These are phyloP conservation scores for Pelodiscus sinensis DNA, from an alignment of 2,113 vertebrate species.

Conservation along the genomic window DNA sequence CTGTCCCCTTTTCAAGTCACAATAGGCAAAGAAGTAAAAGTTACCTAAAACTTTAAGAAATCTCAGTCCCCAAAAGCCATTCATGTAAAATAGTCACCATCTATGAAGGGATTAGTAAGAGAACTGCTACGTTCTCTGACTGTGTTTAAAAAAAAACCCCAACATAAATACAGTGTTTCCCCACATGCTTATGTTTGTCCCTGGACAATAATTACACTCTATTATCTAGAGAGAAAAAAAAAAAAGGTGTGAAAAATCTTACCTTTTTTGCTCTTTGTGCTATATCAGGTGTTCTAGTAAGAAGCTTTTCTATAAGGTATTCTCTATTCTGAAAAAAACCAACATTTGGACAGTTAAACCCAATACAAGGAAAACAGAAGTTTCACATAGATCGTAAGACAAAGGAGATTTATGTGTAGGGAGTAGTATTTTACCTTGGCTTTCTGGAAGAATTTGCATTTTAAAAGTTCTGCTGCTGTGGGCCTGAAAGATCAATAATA, in stretches of 20 bases:
- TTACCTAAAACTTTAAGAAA: background rate
- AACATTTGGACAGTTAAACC: slow-evolving; percentile 69
- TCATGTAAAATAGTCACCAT: background rate
- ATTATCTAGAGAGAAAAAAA: background rate
- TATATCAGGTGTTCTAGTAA: slow-evolving; percentile 93
- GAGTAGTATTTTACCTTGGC: slow-evolving; percentile 84
- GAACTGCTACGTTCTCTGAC: background rate
- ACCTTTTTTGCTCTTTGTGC: slow-evolving; percentile 97
- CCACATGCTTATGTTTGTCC: background rate
- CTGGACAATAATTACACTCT: background rate
- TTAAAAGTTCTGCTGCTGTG: slow-evolving; percentile 89
- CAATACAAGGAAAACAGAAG: slow-evolving; percentile 27
- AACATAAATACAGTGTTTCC: background rate
- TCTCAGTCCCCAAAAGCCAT: background rate
- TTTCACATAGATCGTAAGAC: slow-evolving; percentile 71
- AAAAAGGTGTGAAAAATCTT: slow-evolving; percentile 34
- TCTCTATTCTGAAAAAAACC: slow-evolving; percentile 92
- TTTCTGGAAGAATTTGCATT: slow-evolving; percentile 92
- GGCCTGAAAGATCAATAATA: slow-evolving; percentile 86
- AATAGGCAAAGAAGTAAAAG: slow-evolving; percentile 11
- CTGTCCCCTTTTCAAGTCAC: background rate
- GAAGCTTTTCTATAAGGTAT: slow-evolving; percentile 95
- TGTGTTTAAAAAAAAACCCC: no score
- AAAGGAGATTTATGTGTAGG: slow-evolving; percentile 72
- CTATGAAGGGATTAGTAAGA: background rate